Conservation (phyloP, 2,113 vertebrate species). For the Ameiurus melas region DNA sequence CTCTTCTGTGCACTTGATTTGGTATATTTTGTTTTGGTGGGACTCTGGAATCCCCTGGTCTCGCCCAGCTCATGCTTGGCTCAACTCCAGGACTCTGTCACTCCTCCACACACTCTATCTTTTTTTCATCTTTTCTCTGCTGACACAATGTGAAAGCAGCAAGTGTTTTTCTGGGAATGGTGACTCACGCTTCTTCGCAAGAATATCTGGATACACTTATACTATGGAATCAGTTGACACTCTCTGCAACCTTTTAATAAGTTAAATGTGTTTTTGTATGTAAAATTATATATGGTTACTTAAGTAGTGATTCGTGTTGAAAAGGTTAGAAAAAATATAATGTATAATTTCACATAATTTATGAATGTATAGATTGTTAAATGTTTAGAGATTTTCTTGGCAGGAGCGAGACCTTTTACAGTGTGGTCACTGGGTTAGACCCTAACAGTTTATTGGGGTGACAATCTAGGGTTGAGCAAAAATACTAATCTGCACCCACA, state of each 20-base stretch:
- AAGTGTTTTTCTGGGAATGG: constrained; percentile 50
- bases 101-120: constrained; percentile 63
- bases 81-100: constrained; percentile 47
- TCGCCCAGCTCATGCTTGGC: constrained; percentile 26
- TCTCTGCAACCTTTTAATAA: constrained; percentile 1
- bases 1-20: background rate
- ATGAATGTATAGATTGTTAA: background rate
- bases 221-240: constrained; percentile 13
- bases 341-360: background rate
- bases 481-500: background rate
- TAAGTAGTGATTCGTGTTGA: background rate
- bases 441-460: background rate
- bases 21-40: constrained; percentile 14
- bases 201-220: constrained; percentile 23
- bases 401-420: background rate
- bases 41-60: background rate
- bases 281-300: background rate
- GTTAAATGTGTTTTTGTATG: background rate
- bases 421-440: no score
- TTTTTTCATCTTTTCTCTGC: constrained; percentile 62
- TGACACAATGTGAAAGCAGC: constrained; percentile 47
- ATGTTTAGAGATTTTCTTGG: background rate
- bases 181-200: constrained; percentile 24
- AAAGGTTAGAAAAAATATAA: background rate
- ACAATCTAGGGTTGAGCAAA: background rate